Evolutionary conservation across 2,113 vertebrate genomes (phyloP), one percentile per base, ranked within the genome.

Genomic region (Gopherus flavomarginatus): DNA sequence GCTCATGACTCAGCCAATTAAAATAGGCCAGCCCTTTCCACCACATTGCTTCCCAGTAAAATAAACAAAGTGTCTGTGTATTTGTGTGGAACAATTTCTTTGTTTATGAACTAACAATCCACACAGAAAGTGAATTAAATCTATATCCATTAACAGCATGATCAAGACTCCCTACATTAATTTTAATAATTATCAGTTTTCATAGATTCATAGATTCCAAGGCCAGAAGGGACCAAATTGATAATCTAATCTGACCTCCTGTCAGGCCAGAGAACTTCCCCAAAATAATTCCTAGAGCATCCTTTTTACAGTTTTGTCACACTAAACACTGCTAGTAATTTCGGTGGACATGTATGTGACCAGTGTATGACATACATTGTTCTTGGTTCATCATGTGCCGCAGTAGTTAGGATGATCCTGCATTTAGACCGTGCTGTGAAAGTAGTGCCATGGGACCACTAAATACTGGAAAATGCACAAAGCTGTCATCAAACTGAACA

Each of bases 21-120:
- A 96, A 90, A 88, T 35, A 92, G 29, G 83, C 14, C 85, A 96
- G 13, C 11, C 94, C 75, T 90, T 91, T 94, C 38, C 14, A 7
- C 21, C 62, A 10, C 78, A 12, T 80, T 95, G 75, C 59, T 96
- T 92, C 81, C 88, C 31, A 92, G 90, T 93, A 96, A 93, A 83
- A 81, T 26, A 95, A 94, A 89, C 16, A 86, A 49, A 83, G 56
- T 50, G 2, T 90, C 24, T 38, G 62, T 21, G 52, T 44, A 4
- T 75, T 80, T 89, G 42, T 35, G 47, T 95, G 80, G 83, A 95
- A 95, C 93, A 93, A 83, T 94, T 96, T 95, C 88, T 57, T 92
- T 88, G 29, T 72, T 81, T 95, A 89, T 93, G 81, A 49, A 87
- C 50, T 92, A 86, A 65, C 0, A 8, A 65, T 22, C 26, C 0